Evolutionary conservation across 2,888 invertebrate species (phyloP), one percentile per base, ranked within the genome.

Genomic region (Lysandra bellargus): DNA sequence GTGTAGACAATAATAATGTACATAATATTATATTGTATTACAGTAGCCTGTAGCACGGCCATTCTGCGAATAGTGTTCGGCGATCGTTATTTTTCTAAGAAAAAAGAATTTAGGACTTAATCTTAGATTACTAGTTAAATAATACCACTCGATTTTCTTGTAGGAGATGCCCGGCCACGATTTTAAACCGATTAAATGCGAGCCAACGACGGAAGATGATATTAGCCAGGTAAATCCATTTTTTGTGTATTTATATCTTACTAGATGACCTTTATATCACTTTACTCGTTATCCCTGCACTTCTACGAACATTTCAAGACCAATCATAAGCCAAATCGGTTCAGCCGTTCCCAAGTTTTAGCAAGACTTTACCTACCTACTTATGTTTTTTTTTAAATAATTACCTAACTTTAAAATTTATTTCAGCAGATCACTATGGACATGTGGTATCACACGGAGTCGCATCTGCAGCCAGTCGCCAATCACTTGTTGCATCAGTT

Each of bases 121-220:
- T 23, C 23, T 23, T 23, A 1, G 3, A 37, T 37, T 37, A 37
- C 23, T 23, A 23, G 23, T 49, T 9, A 49, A 44, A 44, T 44
- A 44, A 49, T 2, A 49, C 9, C 9, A 49, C 9, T 49, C 49
- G 9, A 49, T 49, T 76, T n/a, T 37, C 77, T 81, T 80, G 69
- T 80, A 92, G 92, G 92, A 89, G 84, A 94, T 94, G 94, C 90
- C 91, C 81, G 89, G 91, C 80, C 83, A 89, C 86, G 90, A 87
- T 79, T 81, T 84, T 81, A 83, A 84, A 81, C 86, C 83, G 82
- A 89, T 94, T 82, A 94, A 93, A 87, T 86, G 90, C 87, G 94
- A 94, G 84, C 92, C 92, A 80, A 85, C 84, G 6, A 92, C 92
- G 79, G 91, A 91, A 80, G 92, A 93, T 81, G 91, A 91, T 82